A percentile compares a stretch with the other conserved stretches of the same genome.
Evolutionary conservation across 1,140 invertebrate species (phyloP).

Genomic region (Heliconius himera): DNA sequence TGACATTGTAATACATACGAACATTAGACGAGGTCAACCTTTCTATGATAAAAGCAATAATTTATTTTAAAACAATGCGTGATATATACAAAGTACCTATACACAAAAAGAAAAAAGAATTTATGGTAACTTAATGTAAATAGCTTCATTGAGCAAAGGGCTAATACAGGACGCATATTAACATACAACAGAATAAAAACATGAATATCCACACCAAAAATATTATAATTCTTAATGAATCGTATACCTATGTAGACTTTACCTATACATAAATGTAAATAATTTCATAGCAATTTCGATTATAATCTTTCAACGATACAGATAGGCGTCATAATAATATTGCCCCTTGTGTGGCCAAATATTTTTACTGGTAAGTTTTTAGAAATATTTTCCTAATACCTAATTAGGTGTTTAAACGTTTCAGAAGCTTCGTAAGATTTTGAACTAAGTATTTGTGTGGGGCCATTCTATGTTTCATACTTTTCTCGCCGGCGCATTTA

Average conservation of each 20-base stretch:
- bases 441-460: constrained; percentile 23
- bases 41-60: constrained; percentile 6
- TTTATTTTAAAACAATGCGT: not conserved
- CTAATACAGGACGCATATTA: not conserved
- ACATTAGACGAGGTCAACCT: not conserved
- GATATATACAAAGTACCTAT: not conserved
- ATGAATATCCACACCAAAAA: not conserved
- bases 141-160: not conserved
- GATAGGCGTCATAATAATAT: constrained; percentile 22
- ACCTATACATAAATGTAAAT: not conserved
- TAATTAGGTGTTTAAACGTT: constrained; percentile 9
- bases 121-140: not conserved
- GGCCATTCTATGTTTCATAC: constrained; percentile 34
- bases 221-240: not conserved
- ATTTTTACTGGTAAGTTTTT: constrained; percentile 47
- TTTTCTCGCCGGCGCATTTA: constrained; percentile 31
- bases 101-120: not conserved
- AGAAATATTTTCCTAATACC: constrained; percentile 34
- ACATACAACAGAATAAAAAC: not conserved
- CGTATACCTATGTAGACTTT: not conserved
- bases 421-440: constrained; percentile 20
- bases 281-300: not conserved
- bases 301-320: not conserved
- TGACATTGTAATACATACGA: not conserved
- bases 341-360: constrained; percentile 55